Conservation (phyloP, 2,113 vertebrate species). For the Manacus vitellinus region DNA sequence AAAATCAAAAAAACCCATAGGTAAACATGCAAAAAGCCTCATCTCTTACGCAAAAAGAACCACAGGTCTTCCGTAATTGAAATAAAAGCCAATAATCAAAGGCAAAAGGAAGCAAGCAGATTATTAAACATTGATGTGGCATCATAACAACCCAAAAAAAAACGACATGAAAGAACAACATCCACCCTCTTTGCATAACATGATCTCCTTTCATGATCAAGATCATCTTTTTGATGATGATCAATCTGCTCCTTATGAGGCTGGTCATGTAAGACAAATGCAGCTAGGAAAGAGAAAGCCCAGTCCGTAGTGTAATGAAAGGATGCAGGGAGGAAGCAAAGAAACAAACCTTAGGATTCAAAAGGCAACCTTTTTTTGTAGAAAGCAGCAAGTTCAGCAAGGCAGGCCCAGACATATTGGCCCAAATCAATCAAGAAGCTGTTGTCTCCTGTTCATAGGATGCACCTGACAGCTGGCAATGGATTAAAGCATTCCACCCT, state of each 20-base stretch:
- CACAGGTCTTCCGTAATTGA: not conserved
- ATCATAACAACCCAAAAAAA: not conserved
- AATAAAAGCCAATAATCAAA: not conserved
- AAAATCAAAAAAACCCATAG: not conserved
- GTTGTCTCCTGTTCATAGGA: not conserved
- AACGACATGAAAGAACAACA: not conserved
- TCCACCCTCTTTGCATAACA: not conserved
- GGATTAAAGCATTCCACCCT: not conserved
- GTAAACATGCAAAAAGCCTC: not conserved
- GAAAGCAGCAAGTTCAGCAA: not conserved
- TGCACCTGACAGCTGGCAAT: not conserved
- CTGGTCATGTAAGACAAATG: not conserved
- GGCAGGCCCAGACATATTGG: not conserved
- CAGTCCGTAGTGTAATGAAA: not conserved
- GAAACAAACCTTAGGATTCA: not conserved
- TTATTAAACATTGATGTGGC: not conserved
- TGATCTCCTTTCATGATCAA: not conserved
- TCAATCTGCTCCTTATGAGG: not conserved
- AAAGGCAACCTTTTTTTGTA: not conserved
- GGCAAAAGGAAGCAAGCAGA: not conserved
- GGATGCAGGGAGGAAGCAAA: not conserved
- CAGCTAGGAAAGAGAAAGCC: not conserved
- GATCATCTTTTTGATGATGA: not conserved
- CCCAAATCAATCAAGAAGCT: not conserved
- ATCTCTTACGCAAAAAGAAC: not conserved